Evolutionary conservation across 2,797 vertebrate genomes (phyloP).

Genomic region (Phrynocephalus forsythii): DNA sequence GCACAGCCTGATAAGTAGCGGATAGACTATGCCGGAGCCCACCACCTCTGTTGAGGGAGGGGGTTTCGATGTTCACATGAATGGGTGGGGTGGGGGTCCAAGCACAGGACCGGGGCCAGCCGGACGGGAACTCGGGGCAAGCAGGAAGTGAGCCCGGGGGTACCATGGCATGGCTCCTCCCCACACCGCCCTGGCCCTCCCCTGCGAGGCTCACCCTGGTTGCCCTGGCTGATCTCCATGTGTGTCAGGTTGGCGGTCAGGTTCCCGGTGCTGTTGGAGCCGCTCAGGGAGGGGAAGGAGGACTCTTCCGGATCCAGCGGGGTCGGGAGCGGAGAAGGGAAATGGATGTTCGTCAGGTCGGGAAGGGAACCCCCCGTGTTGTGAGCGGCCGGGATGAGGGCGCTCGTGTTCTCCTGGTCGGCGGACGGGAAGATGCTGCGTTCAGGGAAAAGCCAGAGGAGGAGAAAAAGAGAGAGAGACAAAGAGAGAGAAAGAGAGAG

Average conservation of each 20-base stretch:
- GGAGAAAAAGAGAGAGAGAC: background rate
- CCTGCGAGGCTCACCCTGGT: conserved; percentile 27
- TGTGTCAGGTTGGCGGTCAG: conserved; percentile 94
- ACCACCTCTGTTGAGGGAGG: too few species aligned
- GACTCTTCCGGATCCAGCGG: conserved; percentile 95
- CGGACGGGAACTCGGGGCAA: too few species aligned
- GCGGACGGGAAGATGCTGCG: conserved; percentile 94
- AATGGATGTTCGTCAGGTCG: conserved; percentile 98
- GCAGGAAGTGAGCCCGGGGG: background rate
- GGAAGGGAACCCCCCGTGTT: conserved; percentile 97
- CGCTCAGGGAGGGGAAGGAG: conserved; percentile 88
- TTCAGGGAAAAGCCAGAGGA: background rate
- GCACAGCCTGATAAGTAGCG: too few species aligned
- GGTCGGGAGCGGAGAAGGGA: conserved; percentile 96
- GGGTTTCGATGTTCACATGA: too few species aligned
- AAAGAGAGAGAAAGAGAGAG: too few species aligned
- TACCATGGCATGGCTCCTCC: background rate
- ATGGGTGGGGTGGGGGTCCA: too few species aligned
- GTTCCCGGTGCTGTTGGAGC: conserved; percentile 90
- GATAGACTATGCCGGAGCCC: too few species aligned
- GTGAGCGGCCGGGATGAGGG: conserved; percentile 89
- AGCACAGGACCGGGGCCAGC: too few species aligned
- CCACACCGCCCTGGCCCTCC: accelerated
- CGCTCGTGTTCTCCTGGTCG: conserved; percentile 90
- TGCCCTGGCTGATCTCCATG: conserved; percentile 89